Base-by-base conservation (phyloP, 2,888 invertebrate species). In the Leptothorax acervorum region DNA sequence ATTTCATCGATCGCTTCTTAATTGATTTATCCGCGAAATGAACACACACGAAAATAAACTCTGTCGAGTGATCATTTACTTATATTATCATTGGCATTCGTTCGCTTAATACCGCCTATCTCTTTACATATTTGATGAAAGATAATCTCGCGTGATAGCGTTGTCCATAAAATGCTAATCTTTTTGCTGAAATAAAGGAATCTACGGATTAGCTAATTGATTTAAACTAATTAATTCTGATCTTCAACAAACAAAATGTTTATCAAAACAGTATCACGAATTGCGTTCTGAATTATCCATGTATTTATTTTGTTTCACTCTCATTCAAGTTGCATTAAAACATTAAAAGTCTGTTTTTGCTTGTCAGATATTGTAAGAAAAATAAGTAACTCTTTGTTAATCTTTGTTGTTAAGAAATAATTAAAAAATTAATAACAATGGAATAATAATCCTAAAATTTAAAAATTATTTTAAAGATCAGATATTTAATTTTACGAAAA, bases 41-140 rank as follows among this genome's bases (percentile, higher is more conserved):
- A 45, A 66, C 8, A 53, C 9, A 42, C 11, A 31, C 12, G 11
- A 2, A n/a, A 8, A 74, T 31, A 35, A 45, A 62, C n/a, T 62
- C 1, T 23, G 62, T 62, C 0, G 8, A 5, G 15, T 73, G 3
- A 57, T 42, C 31, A 5, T n/a, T 55, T 66, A 62, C 3, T 62
- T 62, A 15, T 62, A 62, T 75, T 28, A 35, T 23, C 23, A 63
- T 35, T 75, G 18, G 48, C n/a, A 31, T 23, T 48, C 1, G 15
- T 62, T 8, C 3, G n/a, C 15, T 74, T 74, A 18, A n/a, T 42
- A n/a, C 60, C 11, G 11, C 9, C 0, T 31, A 45, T 62, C 31
- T 62, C 23, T 62, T 62, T 63, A 23, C 6, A 48, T 51, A 35
- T 35, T 63, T 48, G 35, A 48, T 75, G 63, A 63, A 39, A 35